Percentiles rank a stretch among this genome's conserved stretches.
phyloP scores from a whole-genome alignment of 2,113 vertebrate genomes.

The Oenanthe melanoleuca region DNA sequence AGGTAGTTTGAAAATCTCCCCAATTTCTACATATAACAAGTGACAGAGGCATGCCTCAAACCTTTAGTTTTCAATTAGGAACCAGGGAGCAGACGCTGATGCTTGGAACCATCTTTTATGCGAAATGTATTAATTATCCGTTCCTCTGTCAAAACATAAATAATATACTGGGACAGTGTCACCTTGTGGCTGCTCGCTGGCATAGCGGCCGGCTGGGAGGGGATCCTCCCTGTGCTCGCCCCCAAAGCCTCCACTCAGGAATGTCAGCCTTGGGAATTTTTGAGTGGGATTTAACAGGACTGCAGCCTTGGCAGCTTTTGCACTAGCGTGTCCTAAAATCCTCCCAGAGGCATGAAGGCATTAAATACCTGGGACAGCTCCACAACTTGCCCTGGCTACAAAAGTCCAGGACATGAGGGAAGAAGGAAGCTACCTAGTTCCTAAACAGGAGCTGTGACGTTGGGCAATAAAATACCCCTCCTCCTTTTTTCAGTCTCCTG shows the following conservation, averaged over 20 bases:
- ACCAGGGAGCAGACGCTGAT: background rate
- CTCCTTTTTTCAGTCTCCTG: background rate
- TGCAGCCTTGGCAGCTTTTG: background rate
- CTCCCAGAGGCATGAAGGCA: background rate
- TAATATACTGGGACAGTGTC: slow-evolving; percentile 60
- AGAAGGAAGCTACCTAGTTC: background rate
- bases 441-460: background rate
- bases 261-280: background rate
- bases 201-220: slow-evolving; percentile 19
- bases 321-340: background rate
- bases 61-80: background rate
- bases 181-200: slow-evolving; percentile 43
- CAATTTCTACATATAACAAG: background rate
- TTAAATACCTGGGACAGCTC: background rate
- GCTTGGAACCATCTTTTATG: background rate
- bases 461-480: background rate
- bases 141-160: slow-evolving; percentile 37
- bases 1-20: background rate
- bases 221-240: background rate
- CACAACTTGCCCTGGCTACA: background rate
- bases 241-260: background rate
- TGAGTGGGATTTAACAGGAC: background rate
- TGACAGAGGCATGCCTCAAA: background rate
- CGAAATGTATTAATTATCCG: background rate
- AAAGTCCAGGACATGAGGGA: background rate